Percentiles rank a stretch among this genome's conserved stretches.
Conservation (phyloP, 1,140 invertebrate species). For the Lepidurus apus region DNA sequence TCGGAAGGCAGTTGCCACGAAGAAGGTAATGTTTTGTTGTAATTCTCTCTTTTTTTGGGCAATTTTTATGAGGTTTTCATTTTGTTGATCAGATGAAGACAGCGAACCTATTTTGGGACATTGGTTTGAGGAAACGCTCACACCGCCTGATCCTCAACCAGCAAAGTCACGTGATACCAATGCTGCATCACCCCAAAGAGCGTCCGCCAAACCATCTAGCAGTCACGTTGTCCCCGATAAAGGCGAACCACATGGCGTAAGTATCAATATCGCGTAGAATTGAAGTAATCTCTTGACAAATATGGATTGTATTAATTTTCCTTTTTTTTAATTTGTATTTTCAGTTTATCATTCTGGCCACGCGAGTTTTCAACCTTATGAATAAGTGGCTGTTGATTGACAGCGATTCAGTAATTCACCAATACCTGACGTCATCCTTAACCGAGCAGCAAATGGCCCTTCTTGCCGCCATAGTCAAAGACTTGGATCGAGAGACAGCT, state of each 20-base stretch:
- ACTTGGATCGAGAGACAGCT: conserved; percentile 76
- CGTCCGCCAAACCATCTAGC: conserved; percentile 43
- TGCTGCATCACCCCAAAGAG: conserved; percentile 44
- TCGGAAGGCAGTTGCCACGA: conserved; percentile 74
- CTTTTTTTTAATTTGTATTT: conserved; percentile 41
- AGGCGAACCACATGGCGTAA: conserved; percentile 79
- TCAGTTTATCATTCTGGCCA: conserved; percentile 72
- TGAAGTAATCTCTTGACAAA: not conserved
- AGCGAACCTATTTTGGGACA: conserved; percentile 84
- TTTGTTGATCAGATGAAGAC: conserved; percentile 57
- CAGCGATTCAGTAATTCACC: conserved; percentile 48
- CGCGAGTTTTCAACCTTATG: conserved; percentile 69
- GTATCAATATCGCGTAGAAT: conserved; percentile 37
- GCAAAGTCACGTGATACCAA: conserved; percentile 30
- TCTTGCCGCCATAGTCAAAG: conserved; percentile 73
- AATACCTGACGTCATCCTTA: conserved; percentile 41
- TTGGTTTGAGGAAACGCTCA: conserved; percentile 87
- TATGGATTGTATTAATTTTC: conserved; percentile 27
- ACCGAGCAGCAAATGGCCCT: conserved; percentile 73
- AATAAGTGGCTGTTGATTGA: conserved; percentile 59
- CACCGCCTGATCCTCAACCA: conserved; percentile 58
- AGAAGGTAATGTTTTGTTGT: conserved; percentile 57
- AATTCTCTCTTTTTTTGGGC: not conserved
- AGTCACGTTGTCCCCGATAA: conserved; percentile 74
- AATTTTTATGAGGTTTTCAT: not conserved